Percentiles rank a stretch among this genome's conserved stretches.
These are phyloP conservation scores for Taeniopygia guttata DNA, from an alignment of 2,797 vertebrate species.

Conservation along the genomic window DNA sequence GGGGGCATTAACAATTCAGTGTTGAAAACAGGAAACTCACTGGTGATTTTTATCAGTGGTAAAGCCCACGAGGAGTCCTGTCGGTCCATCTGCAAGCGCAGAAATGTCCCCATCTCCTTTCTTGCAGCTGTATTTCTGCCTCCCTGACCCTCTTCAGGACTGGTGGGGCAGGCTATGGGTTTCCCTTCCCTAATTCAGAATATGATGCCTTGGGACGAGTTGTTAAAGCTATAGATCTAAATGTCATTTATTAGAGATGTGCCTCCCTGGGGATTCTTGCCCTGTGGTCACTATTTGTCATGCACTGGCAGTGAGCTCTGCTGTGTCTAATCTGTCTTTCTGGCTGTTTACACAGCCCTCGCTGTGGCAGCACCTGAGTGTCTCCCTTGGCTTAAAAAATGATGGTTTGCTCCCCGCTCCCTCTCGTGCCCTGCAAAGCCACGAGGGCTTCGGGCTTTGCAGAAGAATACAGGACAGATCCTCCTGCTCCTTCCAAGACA, in stretches of 20 bases:
- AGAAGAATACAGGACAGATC: fast-evolving
- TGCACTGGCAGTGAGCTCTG: not conserved
- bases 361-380: not conserved
- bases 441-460: fast-evolving
- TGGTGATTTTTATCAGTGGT: not conserved
- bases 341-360: not conserved
- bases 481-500: not conserved
- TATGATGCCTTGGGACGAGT: not conserved
- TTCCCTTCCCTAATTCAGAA: not conserved
- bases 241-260: constrained; percentile 4
- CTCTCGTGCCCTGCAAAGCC: not conserved
- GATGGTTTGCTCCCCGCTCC: not conserved
- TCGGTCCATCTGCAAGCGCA: fast-evolving
- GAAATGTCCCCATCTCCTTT: not conserved
- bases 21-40: not conserved
- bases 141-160: not conserved
- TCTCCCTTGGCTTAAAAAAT: not conserved
- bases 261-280: not conserved
- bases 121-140: not conserved
- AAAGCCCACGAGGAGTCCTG: not conserved
- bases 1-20: not conserved
- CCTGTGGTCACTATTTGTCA: not conserved
- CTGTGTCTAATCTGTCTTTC: not conserved
- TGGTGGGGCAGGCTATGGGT: not conserved
- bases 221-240: constrained; percentile 30